Conservation (phyloP, 2,113 vertebrate genomes). For the Boulengeromyrus knoepffleri region DNA sequence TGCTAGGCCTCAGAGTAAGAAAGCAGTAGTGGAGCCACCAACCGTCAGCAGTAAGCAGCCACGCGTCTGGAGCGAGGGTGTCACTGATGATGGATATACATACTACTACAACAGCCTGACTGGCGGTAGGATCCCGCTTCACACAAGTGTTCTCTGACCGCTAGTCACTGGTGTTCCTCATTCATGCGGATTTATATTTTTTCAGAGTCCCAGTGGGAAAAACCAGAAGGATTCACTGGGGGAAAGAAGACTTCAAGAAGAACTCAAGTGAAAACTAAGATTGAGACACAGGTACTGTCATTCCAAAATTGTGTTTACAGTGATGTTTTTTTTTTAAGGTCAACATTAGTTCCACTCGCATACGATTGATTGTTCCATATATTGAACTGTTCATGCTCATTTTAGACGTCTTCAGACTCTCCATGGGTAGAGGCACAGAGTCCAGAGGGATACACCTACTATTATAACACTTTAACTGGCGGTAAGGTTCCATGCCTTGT, state of each 20-base stretch:
- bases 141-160: not conserved
- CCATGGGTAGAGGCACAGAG: slow-evolving; percentile 79
- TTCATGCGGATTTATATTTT: not conserved
- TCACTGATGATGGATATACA: slow-evolving; percentile 66
- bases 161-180: not conserved
- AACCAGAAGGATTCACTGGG: slow-evolving; percentile 40
- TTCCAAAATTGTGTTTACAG: not conserved
- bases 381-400: not conserved
- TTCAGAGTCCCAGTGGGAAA: slow-evolving; percentile 60
- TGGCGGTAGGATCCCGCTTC: slow-evolving; percentile 65
- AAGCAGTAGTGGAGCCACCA: not conserved
- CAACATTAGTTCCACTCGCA: not conserved
- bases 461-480: slow-evolving; percentile 83
- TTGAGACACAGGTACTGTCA: slow-evolving; percentile 32
- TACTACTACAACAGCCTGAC: slow-evolving; percentile 87
- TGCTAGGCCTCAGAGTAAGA: not conserved
- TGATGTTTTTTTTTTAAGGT: not conserved
- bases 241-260: slow-evolving; percentile 6
- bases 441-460: slow-evolving; percentile 83
- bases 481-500: slow-evolving; percentile 52
- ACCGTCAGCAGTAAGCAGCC: not conserved
- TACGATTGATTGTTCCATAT: not conserved
- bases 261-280: slow-evolving; percentile 26
- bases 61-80: slow-evolving; percentile 70
- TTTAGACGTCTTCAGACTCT: slow-evolving; percentile 38